Base-by-base conservation (phyloP, 2,888 invertebrate species). In the Danaus chrysippus region DNA sequence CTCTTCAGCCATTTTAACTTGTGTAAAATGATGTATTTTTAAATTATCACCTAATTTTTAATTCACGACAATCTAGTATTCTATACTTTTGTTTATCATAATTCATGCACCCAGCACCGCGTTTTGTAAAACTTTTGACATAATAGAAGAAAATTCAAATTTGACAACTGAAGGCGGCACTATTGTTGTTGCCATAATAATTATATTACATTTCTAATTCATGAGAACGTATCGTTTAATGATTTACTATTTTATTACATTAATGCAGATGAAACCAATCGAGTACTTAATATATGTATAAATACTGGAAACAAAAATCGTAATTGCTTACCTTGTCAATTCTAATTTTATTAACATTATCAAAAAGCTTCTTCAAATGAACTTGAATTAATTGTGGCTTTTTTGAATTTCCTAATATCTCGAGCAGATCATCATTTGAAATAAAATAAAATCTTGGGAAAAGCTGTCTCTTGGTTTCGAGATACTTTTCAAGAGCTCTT, bases 311-410 rank as follows among this genome's bases (percentile, higher is more conserved):
- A 55, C 11, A 34, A 23, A 43, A 44, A 41, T 56, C 17, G 54
- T 42, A 54, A 53, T 46, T 6, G 63, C 75, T 81, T 89, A 94
- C 94, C 89, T 94, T 94, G 63, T 92, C 92, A 63, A 96, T 91
- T 72, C 93, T 93, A 56, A 96, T 86, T 77, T 93, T 94, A 73
- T 94, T 94, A 42, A 98, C 93, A 81, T 96, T 96, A 78, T 97
- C 97, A 81, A 97, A 98, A 44, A 97, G 92, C 78, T 98, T 98
- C 78, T 96, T 97, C 63, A 97, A 89, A 81, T 97, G 97, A 0
- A 94, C 93, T 87, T 97, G 97, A 62, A 98, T 94, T 54, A 94
- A 87, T 73, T 96, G 95, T 0, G 97, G 97, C 72, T 93, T 95
- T 74, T 95, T 96, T 0, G 96, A 94, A 81, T 97, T 96, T 0